These are phyloP conservation scores for Haplochromis burtoni DNA, from an alignment of 2,113 vertebrate species.

Conservation along the genomic window DNA sequence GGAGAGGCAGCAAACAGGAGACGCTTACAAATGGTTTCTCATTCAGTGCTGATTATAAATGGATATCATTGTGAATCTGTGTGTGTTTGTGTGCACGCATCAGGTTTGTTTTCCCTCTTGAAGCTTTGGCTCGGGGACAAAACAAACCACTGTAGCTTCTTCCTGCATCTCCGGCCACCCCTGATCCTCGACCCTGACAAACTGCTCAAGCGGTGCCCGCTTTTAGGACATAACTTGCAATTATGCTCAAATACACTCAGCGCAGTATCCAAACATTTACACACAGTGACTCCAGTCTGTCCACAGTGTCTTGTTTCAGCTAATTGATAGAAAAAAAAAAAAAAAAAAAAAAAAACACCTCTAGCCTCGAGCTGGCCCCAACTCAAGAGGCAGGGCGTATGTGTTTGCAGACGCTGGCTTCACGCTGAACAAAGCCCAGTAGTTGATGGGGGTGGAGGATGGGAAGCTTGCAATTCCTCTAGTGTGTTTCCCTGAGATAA, in stretches of 20 bases:
- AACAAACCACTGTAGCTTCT: conserved; percentile 58
- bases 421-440: conserved; percentile 13
- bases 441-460: conserved; percentile 6
- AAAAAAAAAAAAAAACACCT: too few species aligned
- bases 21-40: not conserved
- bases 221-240: not conserved
- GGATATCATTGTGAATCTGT: not conserved
- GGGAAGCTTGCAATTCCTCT: conserved; percentile 58
- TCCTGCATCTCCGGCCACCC: conserved; percentile 51
- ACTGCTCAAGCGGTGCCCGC: not conserved
- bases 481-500: conserved; percentile 75
- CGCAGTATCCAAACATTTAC: not conserved
- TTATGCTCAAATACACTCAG: not conserved
- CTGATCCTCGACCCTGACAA: not conserved
- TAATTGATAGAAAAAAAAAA: not conserved
- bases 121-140: conserved; percentile 49
- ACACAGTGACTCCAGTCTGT: not conserved
- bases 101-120: conserved; percentile 35
- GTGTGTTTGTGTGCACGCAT: not conserved
- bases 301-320: not conserved
- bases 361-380: not conserved
- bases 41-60: not conserved
- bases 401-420: not conserved
- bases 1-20: not conserved
- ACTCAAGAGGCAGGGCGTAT: not conserved